Percentiles rank a stretch among this genome's conserved stretches.
Evolutionary conservation across 2,888 invertebrate genomes (phyloP).

Genomic region (Polyommatus iphigenia): DNA sequence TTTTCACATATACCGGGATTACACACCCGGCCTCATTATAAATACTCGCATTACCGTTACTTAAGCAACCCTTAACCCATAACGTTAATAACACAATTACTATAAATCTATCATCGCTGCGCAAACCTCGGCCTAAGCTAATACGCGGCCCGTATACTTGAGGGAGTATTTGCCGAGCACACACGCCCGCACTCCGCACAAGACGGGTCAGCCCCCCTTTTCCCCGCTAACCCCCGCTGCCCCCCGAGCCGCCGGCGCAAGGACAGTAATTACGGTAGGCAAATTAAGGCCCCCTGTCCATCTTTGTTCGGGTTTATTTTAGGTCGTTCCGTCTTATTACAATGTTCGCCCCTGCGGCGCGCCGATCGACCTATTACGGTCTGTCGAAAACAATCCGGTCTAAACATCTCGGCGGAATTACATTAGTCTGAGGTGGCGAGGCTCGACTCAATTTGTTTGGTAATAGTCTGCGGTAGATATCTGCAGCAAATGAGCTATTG

Average conservation of each 20-base stretch:
- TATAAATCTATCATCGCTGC: slow-evolving; percentile 80
- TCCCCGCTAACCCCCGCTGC: slow-evolving; percentile 38
- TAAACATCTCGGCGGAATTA: slow-evolving; percentile 80
- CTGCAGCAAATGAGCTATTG: slow-evolving; percentile 79
- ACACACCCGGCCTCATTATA: slow-evolving; percentile 73
- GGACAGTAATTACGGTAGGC: slow-evolving; percentile 82
- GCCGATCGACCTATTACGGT: slow-evolving; percentile 79
- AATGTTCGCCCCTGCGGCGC: slow-evolving; percentile 79
- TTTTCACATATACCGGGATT: slow-evolving; percentile 39
- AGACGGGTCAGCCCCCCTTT: slow-evolving; percentile 69
- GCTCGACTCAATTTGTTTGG: slow-evolving; percentile 80
- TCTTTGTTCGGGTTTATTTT: slow-evolving; percentile 78
- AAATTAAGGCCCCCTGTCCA: slow-evolving; percentile 78
- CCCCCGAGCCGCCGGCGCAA: slow-evolving; percentile 69
- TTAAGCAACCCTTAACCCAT: slow-evolving; percentile 80
- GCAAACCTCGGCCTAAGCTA: slow-evolving; percentile 80
- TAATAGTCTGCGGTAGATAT: slow-evolving; percentile 76
- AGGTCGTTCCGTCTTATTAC: slow-evolving; percentile 79
- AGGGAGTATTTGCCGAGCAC: slow-evolving; percentile 77
- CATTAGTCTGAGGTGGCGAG: slow-evolving; percentile 81
- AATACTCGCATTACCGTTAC: slow-evolving; percentile 78
- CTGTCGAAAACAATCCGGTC: slow-evolving; percentile 81
- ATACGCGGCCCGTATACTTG: slow-evolving; percentile 80
- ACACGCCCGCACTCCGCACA: slow-evolving; percentile 76
- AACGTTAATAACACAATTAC: slow-evolving; percentile 81